A percentile compares a stretch with the other conserved stretches of the same genome.
These are phyloP conservation scores for Microchrysa polita DNA, from an alignment of 2,888 invertebrate species.

Conservation along the genomic window DNA sequence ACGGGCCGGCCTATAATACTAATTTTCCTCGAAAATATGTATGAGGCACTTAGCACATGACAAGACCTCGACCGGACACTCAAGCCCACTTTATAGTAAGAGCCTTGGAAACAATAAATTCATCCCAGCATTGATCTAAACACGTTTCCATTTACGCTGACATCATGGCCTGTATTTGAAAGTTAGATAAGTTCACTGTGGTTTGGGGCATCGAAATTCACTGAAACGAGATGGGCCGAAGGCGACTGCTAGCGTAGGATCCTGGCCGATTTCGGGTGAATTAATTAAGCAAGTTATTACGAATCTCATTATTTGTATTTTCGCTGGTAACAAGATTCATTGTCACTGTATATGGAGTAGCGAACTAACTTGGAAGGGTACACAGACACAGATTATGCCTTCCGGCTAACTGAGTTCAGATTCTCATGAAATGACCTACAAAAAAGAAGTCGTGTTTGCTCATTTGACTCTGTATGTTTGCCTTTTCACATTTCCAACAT, in stretches of 20 bases:
- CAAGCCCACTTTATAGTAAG: conserved; percentile 24
- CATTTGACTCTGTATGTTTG: conserved; percentile 10
- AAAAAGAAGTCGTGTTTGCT: not conserved
- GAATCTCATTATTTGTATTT: not conserved
- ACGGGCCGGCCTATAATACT: conserved; percentile 15
- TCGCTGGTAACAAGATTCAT: not conserved
- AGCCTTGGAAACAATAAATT: conserved; percentile 40
- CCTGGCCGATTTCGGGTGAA: not conserved
- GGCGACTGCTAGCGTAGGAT: not conserved
- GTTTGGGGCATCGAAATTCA: not conserved
- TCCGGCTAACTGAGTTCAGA: not conserved
- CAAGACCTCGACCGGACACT: conserved; percentile 21
- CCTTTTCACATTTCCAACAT: not conserved
- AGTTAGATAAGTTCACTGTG: conserved; percentile 6
- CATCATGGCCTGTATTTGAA: conserved; percentile 14
- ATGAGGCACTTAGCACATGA: conserved; percentile 27
- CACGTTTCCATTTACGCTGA: conserved; percentile 24
- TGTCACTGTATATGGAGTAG: too few species aligned
- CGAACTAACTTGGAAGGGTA: too few species aligned
- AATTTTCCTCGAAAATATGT: conserved; percentile 29
- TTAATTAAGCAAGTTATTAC: not conserved
- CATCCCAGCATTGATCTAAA: conserved; percentile 18
- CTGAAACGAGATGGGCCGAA: not conserved
- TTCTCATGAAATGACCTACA: not conserved
- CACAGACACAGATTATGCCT: not conserved